phyloP scores from a whole-genome alignment of 2,113 vertebrate genomes.

The Nymphicus hollandicus region DNA sequence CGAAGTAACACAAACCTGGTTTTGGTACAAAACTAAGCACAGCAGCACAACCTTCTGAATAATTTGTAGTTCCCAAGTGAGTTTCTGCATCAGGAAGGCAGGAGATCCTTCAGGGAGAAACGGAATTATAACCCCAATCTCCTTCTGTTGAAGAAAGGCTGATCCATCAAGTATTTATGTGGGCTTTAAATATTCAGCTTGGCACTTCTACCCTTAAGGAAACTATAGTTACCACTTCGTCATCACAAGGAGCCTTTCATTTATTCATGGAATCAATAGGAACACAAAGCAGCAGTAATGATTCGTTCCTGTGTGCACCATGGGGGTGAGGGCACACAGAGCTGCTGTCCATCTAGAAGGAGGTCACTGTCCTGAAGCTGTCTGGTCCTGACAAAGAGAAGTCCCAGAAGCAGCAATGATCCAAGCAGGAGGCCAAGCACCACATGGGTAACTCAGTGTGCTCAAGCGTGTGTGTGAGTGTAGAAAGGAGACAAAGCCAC shows the following conservation, averaged over 20 bases:
- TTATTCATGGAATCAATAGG: conserved; percentile 46
- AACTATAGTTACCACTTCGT: conserved; percentile 1
- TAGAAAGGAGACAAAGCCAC: not conserved
- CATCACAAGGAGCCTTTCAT: not conserved
- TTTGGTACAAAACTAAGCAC: not conserved
- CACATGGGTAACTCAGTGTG: not conserved
- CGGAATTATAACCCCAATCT: not conserved
- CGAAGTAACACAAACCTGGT: not conserved
- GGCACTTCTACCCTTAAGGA: conserved; percentile 8
- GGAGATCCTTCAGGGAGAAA: not conserved
- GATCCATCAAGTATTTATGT: conserved; percentile 38
- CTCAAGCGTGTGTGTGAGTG: fast-evolving
- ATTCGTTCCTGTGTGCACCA: not conserved
- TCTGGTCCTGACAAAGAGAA: not conserved
- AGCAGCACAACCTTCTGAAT: not conserved
- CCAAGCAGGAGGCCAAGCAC: not conserved
- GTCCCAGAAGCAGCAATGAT: not conserved
- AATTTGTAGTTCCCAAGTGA: not conserved
- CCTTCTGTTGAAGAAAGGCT: not conserved
- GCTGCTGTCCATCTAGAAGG: not conserved
- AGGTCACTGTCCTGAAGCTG: not conserved
- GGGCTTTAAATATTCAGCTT: conserved; percentile 29
- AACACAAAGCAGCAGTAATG: not conserved
- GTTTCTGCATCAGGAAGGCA: not conserved
- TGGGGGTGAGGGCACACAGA: not conserved